These are phyloP conservation scores for Gavia stellata DNA, from an alignment of 2,113 vertebrate species.

Conservation along the genomic window DNA sequence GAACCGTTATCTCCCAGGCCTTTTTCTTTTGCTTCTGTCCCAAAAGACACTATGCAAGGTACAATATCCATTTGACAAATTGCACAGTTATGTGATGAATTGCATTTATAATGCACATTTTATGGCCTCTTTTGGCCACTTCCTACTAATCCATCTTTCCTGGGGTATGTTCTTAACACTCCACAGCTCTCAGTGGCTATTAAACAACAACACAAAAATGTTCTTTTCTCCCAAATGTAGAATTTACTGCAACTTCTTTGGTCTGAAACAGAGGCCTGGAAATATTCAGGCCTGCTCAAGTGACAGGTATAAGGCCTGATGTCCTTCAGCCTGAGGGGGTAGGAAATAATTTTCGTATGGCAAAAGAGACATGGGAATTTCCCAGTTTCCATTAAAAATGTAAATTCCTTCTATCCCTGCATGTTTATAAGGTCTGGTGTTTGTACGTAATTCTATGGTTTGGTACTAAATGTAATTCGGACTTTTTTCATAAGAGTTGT, in stretches of 20 bases:
- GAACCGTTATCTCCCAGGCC: slow-evolving; percentile 39
- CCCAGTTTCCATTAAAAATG: not conserved
- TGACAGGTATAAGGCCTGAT: not conserved
- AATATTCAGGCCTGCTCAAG: not conserved
- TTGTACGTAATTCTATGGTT: not conserved
- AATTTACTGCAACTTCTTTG: not conserved
- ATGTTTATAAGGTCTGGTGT: not conserved
- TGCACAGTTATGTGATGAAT: slow-evolving; percentile 58
- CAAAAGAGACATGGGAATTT: not conserved
- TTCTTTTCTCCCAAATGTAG: slow-evolving; percentile 22
- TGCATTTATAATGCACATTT: slow-evolving; percentile 64
- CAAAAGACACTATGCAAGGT: slow-evolving; percentile 49
- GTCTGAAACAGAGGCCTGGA: not conserved
- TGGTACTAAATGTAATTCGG: not conserved
- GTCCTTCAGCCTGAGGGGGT: not conserved
- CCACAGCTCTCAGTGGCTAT: slow-evolving; percentile 20
- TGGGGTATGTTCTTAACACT: slow-evolving; percentile 52
- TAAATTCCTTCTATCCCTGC: not conserved
- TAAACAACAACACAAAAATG: slow-evolving; percentile 55
- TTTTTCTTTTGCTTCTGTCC: slow-evolving; percentile 53
- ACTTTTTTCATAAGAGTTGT: not conserved
- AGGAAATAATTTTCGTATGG: not conserved
- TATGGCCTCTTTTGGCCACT: slow-evolving; percentile 59
- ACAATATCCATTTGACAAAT: slow-evolving; percentile 63
- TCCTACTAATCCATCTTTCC: slow-evolving; percentile 56